phyloP scores from a whole-genome alignment of 2,888 invertebrate genomes.

The Clanis bilineata region DNA sequence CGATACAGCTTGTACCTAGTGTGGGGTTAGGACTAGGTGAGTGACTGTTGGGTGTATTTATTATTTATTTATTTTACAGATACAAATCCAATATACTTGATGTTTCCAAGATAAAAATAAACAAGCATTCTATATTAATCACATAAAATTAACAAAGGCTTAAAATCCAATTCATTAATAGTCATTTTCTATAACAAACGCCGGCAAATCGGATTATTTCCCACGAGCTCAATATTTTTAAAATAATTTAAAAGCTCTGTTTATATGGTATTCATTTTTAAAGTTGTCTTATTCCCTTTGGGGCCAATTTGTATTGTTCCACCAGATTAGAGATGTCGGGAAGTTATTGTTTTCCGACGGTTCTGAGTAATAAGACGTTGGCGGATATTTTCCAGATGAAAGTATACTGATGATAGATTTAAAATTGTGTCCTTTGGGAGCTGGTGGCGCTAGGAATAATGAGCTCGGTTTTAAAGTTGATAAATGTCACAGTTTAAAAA shows the following conservation, averaged over 20 bases:
- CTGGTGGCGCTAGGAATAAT: not conserved
- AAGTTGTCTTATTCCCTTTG: constrained; percentile 35
- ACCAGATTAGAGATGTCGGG: constrained; percentile 29
- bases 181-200: not conserved
- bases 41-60: no score
- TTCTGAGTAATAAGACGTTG: constrained; percentile 3
- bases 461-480: not conserved
- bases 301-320: constrained; percentile 33
- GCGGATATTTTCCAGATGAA: not conserved
- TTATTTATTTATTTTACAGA: no score
- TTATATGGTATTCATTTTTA: constrained; percentile 26
- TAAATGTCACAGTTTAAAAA: no score
- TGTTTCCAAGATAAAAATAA: not conserved
- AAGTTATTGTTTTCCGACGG: constrained; percentile 20
- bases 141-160: not conserved
- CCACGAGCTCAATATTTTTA: constrained; percentile 11
- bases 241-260: constrained; percentile 25
- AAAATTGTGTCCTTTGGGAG: not conserved
- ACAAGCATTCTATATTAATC: not conserved
- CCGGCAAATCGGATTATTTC: constrained; percentile 2
- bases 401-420: not conserved
- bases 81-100: no score
- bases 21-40: no score
- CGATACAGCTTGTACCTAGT: no score
- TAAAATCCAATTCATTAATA: not conserved